Evolutionary conservation across 2,797 vertebrate genomes (phyloP), one percentile per base, ranked within the genome.

Genomic region (Glyptemys insculpta): DNA sequence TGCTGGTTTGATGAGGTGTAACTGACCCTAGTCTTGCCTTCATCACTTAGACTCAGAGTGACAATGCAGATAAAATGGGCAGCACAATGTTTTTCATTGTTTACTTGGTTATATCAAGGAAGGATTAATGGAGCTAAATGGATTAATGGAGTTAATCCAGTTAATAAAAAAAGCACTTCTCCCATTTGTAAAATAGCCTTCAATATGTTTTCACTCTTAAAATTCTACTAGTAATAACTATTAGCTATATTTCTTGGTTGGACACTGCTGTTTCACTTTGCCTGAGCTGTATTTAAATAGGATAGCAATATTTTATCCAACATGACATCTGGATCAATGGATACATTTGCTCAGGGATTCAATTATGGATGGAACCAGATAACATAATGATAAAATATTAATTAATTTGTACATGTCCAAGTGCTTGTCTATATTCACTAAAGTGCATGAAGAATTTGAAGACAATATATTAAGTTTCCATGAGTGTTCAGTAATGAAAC

Each of bases 201-300:
- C 19, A 86, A 44, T 57, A 57, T 91, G 90, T n/a, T 88, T 92
- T 93, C 79, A 94, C 29, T 92, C 93, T 86, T 93, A 86, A 49
- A 91, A 93, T 95, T 95, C 93, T 54, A 91, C 87, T 90, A 94
- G 52, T 62, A 79, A 54, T 90, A 92, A 79, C 65, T 59, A 18
- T 10, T 62, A 27, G 8, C 56, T 3, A 1, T 78, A 49, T 4
- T 83, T 76, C 4, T 59, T 16, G 5, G 37, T 41, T 52, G 19
- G 57, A 68, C 59, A 50, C 37, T 34, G n/a, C 37, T 72, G 6
- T 81, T 81, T 49, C 23, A 49, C 27, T 83, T 8, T 31, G 41
- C 41, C 56, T 83, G 34, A 41, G 74, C n/a, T 89, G 54, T 25
- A 12, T 29, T 34, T 23, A 72, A 76, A 44, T 10, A 8, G 57